These are phyloP conservation scores for Dicrurus megarhynchus DNA, from an alignment of 2,113 vertebrate genomes.

Conservation along the genomic window DNA sequence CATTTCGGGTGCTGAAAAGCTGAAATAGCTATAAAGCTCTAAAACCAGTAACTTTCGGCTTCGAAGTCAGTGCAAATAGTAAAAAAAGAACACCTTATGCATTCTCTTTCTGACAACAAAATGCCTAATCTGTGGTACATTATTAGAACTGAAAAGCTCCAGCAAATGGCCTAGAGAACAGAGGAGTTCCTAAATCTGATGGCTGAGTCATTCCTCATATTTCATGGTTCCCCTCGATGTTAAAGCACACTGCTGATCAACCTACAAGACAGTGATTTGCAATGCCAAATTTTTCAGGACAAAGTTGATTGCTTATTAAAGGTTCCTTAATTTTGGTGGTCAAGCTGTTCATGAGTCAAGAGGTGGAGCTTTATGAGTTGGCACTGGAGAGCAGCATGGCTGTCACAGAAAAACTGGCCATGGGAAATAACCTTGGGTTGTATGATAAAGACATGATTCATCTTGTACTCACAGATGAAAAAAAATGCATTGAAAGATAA, in stretches of 20 bases:
- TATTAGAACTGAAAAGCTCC: background rate
- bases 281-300: background rate
- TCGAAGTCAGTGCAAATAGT: background rate
- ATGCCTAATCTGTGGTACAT: background rate
- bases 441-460: background rate
- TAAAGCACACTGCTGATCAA: background rate
- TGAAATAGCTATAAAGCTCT: background rate
- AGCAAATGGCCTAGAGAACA: background rate
- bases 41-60: background rate
- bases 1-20: background rate
- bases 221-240: background rate
- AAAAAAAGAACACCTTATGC: background rate
- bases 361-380: background rate
- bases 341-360: background rate
- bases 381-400: background rate
- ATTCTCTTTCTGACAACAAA: background rate
- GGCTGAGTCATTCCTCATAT: background rate
- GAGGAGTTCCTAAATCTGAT: background rate
- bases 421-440: background rate
- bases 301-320: background rate
- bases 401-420: background rate
- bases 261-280: background rate
- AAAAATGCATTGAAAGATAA: background rate
- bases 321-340: background rate
- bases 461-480: background rate